phyloP scores from a whole-genome alignment of 1,140 invertebrate species.

The Philotrypesis tridentata region DNA sequence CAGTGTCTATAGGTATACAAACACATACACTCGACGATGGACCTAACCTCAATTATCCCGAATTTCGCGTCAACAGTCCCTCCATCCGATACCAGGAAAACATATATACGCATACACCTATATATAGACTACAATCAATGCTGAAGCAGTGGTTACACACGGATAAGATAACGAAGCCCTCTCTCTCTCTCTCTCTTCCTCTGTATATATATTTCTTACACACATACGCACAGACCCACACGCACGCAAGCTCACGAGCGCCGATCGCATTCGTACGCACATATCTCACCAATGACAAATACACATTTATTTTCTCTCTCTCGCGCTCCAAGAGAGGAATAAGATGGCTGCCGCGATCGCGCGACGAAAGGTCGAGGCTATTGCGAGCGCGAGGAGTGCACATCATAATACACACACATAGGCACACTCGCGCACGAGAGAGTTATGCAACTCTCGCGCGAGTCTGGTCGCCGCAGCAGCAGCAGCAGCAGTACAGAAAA shows the following conservation, averaged over 20 bases:
- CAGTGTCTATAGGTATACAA: too few relatives aligned
- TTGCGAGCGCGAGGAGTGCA: not conserved
- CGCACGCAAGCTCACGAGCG: too few relatives aligned
- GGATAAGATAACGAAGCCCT: not conserved
- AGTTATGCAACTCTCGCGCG: not conserved
- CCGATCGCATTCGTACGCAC: too few relatives aligned
- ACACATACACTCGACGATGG: not conserved
- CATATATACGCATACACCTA: not conserved
- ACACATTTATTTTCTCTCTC: not conserved
- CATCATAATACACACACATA: not conserved
- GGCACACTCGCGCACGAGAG: too few relatives aligned
- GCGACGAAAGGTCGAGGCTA: not conserved
- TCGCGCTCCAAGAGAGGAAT: not conserved
- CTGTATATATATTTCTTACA: not conserved
- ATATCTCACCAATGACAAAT: not conserved
- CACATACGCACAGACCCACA: not conserved
- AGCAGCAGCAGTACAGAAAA: not conserved
- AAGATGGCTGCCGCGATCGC: not conserved
- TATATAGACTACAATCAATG: not conserved
- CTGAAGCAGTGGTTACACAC: not conserved
- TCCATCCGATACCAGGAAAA: not conserved
- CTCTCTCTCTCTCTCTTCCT: too few relatives aligned
- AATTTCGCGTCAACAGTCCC: not conserved
- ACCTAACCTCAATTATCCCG: not conserved
- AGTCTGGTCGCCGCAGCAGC: not conserved